phyloP scores from a whole-genome alignment of 2,888 invertebrate species.

The Drosophila birchii region DNA sequence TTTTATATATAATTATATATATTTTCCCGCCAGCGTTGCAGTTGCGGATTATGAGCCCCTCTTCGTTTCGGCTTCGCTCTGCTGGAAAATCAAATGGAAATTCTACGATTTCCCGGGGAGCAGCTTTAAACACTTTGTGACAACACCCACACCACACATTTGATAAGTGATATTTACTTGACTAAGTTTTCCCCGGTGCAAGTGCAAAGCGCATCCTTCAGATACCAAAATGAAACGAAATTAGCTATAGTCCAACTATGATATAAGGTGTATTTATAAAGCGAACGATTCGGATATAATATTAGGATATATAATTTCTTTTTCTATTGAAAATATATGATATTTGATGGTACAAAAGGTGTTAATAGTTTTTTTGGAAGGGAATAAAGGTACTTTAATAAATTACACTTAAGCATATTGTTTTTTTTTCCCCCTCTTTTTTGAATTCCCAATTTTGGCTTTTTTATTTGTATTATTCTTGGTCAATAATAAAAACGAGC shows the following conservation, averaged over 20 bases:
- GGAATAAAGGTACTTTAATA: too few relatives aligned
- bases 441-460: not conserved
- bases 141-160: conserved; percentile 11
- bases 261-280: conserved; percentile 6
- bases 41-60: conserved; percentile 57
- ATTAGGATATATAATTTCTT: conserved; percentile 22
- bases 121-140: conserved; percentile 33
- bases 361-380: not conserved
- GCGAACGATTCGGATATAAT: not conserved
- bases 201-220: conserved; percentile 51
- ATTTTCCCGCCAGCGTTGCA: conserved; percentile 57
- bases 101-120: conserved; percentile 2
- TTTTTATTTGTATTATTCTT: not conserved
- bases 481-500: not conserved
- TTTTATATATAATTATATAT: not conserved
- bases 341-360: not conserved
- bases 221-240: conserved; percentile 21
- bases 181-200: conserved; percentile 60
- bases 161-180: conserved; percentile 69
- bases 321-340: conserved; percentile 37
- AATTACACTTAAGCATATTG: too few relatives aligned
- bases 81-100: conserved; percentile 30
- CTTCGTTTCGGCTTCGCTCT: conserved; percentile 36
- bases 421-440: too few relatives aligned
- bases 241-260: conserved; percentile 36